A percentile compares a stretch with the other conserved stretches of the same genome.
Conservation (phyloP, 2,797 vertebrate species). For the Remorina albescens region DNA sequence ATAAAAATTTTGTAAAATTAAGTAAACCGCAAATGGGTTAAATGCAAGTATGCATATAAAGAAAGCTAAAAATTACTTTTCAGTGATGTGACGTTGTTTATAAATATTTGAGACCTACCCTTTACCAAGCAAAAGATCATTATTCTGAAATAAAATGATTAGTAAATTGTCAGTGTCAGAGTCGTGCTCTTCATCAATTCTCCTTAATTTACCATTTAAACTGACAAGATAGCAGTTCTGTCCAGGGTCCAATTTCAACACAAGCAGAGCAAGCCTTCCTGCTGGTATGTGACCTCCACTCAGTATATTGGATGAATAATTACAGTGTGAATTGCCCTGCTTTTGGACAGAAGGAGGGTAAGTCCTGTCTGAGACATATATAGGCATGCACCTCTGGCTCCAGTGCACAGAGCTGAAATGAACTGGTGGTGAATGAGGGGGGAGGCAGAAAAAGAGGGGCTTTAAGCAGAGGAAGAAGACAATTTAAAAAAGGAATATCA, state of each 20-base stretch:
- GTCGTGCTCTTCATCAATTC: slow-evolving; percentile 13
- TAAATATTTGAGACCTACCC: not conserved
- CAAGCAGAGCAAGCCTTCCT: slow-evolving; percentile 28
- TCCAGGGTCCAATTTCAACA: slow-evolving; percentile 25
- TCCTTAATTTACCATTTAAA: slow-evolving; percentile 24
- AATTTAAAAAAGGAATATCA: not conserved
- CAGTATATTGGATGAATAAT: slow-evolving; percentile 58
- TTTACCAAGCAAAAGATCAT: not conserved
- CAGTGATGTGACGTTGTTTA: not conserved
- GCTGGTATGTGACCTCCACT: slow-evolving; percentile 74
- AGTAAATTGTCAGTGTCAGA: slow-evolving; percentile 15
- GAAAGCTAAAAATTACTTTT: not conserved
- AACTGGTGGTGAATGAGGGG: slow-evolving; percentile 20
- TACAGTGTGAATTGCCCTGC: slow-evolving; percentile 38
- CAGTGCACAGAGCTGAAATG: slow-evolving; percentile 22
- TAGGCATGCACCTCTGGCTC: slow-evolving; percentile 47
- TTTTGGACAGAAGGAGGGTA: slow-evolving; percentile 39
- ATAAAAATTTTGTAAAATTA: not conserved
- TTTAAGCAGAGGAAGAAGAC: not conserved
- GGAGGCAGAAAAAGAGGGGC: not conserved
- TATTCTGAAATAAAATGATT: slow-evolving; percentile 6
- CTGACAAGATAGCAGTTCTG: slow-evolving; percentile 37
- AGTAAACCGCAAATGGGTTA: not conserved
- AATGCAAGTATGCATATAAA: not conserved
- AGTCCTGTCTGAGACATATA: slow-evolving; percentile 34